Conservation (phyloP, 2,888 invertebrate genomes). For the Mesochorus sp. region DNA sequence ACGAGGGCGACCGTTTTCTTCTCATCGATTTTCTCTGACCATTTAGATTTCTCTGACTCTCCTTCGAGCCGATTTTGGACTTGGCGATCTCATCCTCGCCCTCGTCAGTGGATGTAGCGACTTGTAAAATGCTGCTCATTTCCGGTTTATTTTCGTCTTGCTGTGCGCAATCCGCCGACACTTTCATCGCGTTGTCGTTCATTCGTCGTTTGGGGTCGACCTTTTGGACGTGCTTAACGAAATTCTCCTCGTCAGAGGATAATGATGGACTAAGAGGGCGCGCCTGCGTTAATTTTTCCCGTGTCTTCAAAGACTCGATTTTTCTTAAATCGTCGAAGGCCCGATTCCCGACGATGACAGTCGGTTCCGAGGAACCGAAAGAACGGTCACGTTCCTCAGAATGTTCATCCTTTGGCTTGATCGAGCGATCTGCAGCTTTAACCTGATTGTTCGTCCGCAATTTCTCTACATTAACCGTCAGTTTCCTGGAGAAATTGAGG, state of each 20-base stretch:
- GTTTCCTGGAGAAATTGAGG: background rate
- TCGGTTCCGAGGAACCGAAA: too few species aligned
- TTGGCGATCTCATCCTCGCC: background rate
- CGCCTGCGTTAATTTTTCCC: too few species aligned
- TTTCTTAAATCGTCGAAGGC: too few species aligned
- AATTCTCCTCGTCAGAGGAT: too few species aligned
- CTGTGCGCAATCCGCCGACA: background rate
- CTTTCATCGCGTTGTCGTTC: background rate
- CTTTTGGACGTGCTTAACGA: too few species aligned
- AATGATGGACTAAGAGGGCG: too few species aligned
- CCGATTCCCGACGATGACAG: too few species aligned
- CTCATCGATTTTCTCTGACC: background rate
- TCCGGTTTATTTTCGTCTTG: background rate
- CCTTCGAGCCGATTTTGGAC: background rate
- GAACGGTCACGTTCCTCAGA: too few species aligned
- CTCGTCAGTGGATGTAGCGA: slow-evolving; percentile 13
- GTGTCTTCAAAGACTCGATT: too few species aligned
- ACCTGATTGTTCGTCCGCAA: too few species aligned
- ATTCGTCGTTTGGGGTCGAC: background rate
- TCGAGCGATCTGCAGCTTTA: too few species aligned
- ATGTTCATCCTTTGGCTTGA: too few species aligned
- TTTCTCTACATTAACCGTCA: background rate
- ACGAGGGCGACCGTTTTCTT: background rate
- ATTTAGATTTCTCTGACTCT: background rate
- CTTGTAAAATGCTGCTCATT: background rate